These are phyloP conservation scores for Athene noctua DNA, from an alignment of 2,113 vertebrate species.

Conservation along the genomic window DNA sequence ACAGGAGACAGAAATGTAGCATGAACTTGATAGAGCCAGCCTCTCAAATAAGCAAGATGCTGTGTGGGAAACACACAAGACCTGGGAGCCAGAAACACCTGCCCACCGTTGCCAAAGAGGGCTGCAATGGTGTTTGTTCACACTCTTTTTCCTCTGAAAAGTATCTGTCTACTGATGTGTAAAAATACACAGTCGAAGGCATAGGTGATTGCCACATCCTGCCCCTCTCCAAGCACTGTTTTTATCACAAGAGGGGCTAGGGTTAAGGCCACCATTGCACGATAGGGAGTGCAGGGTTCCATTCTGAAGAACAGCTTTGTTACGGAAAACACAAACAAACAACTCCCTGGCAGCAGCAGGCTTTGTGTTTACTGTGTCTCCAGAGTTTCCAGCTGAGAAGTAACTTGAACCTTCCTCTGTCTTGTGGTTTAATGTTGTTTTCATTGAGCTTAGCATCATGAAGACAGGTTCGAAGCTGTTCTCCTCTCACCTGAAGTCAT, in stretches of 20 bases:
- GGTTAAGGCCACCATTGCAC: not conserved
- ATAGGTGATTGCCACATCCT: not conserved
- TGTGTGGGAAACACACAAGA: not conserved
- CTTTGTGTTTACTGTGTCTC: conserved; percentile 38
- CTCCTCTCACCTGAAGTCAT: not conserved
- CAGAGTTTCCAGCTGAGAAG: conserved; percentile 29
- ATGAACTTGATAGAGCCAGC: not conserved
- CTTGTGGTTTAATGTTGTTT: conserved; percentile 30
- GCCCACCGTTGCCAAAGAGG: not conserved
- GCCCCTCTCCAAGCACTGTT: not conserved
- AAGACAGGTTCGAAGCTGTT: conserved; percentile 37
- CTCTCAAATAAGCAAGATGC: not conserved
- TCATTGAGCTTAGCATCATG: conserved; percentile 3
- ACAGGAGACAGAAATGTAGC: not conserved
- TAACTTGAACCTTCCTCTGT: not conserved
- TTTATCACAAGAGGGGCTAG: not conserved
- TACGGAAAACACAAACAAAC: conserved; percentile 18
- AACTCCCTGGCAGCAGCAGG: not conserved
- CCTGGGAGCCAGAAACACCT: not conserved
- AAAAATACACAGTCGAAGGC: not conserved
- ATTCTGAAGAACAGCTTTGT: not conserved
- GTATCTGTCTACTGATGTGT: not conserved
- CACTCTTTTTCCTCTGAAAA: not conserved
- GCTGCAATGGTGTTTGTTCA: not conserved
- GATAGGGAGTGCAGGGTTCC: not conserved